phyloP scores from a whole-genome alignment of 2,888 invertebrate genomes.

The Blera fallax region DNA sequence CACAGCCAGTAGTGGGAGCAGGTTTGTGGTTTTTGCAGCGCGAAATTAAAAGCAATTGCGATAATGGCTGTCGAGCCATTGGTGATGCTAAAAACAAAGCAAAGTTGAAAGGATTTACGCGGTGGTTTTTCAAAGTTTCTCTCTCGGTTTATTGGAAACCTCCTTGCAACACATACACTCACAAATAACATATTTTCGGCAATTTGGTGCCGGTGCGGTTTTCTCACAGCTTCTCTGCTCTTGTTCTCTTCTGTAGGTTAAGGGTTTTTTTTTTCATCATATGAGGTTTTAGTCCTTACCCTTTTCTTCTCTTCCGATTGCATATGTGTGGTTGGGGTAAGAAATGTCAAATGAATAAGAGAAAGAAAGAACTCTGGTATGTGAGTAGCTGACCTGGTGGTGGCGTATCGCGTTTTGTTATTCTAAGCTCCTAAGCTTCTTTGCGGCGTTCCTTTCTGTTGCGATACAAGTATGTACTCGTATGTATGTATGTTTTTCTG shows the following conservation, averaged over 20 bases:
- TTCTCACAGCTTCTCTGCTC: neutral
- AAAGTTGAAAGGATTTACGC: conserved; percentile 67
- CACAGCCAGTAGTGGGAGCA: neutral
- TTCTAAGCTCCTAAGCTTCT: conserved; percentile 7
- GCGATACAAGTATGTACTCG: no score
- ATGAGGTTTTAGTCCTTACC: neutral
- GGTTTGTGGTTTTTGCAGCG: conserved; percentile 37
- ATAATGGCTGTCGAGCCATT: conserved; percentile 62
- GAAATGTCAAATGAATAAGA: conserved; percentile 12
- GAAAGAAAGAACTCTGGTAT: neutral
- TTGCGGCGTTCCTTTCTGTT: neutral
- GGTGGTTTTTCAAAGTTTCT: conserved; percentile 51
- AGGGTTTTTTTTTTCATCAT: neutral
- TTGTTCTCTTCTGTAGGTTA: neutral
- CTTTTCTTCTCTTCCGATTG: conserved; percentile 3
- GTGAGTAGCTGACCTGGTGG: neutral
- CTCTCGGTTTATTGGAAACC: neutral
- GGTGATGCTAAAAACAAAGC: conserved; percentile 47
- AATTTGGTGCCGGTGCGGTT: conserved; percentile 43
- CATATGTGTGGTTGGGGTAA: conserved; percentile 24
- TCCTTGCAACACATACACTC: conserved; percentile 1
- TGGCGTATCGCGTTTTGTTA: conserved; percentile 5
- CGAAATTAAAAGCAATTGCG: conserved; percentile 66
- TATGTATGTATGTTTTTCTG: neutral
- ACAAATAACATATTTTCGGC: conserved; percentile 41